Percentiles rank a stretch among this genome's conserved stretches.
Conservation (phyloP, 2,797 vertebrate genomes). For the Pristis pectinata region DNA sequence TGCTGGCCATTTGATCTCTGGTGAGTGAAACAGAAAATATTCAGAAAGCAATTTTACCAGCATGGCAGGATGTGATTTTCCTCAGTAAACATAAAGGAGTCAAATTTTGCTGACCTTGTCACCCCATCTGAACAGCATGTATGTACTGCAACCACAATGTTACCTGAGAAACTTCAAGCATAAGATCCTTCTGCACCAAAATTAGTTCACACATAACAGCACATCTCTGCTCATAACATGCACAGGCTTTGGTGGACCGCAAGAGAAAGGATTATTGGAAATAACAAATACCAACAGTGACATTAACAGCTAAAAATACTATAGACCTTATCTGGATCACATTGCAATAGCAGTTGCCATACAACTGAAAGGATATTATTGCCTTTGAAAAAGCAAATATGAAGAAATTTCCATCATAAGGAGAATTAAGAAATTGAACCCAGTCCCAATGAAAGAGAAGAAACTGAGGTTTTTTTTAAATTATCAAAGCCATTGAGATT, state of each 20-base stretch:
- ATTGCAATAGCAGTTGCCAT: neutral
- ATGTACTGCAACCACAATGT: neutral
- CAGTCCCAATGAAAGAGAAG: neutral
- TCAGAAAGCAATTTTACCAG: neutral
- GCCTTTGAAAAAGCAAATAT: too few relatives aligned
- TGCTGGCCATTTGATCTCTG: conserved; percentile 77
- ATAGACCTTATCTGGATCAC: neutral
- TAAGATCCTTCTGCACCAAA: neutral
- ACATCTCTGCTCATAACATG: neutral
- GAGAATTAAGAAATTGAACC: neutral
- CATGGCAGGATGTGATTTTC: too few relatives aligned
- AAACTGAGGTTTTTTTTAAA: neutral
- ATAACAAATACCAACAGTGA: neutral
- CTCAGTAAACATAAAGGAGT: too few relatives aligned
- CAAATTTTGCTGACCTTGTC: too few relatives aligned
- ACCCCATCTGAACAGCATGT: too few relatives aligned
- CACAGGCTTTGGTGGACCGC: neutral
- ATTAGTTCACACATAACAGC: neutral
- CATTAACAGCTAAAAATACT: neutral
- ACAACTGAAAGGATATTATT: neutral
- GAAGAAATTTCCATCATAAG: too few relatives aligned
- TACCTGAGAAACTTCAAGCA: neutral
- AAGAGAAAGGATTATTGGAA: neutral
- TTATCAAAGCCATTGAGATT: neutral
- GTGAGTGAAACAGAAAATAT: neutral